Evolutionary conservation across 1,140 invertebrate species (phyloP), one percentile per base, ranked within the genome.

Genomic region (Globodera ellingtonae): DNA sequence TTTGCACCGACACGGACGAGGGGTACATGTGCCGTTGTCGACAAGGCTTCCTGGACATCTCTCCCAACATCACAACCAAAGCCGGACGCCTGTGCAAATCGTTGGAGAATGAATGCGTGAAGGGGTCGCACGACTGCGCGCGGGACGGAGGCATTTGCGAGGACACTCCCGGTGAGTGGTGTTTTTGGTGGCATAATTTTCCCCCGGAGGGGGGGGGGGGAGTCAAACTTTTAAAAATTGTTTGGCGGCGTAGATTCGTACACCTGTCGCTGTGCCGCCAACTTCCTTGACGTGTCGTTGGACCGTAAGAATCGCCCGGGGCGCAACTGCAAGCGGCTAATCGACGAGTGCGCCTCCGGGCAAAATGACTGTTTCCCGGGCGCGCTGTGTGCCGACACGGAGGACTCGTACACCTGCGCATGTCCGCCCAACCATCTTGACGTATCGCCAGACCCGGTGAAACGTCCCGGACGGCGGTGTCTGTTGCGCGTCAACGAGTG

Each of bases 361-460:
- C 83, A 83, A 50, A 71, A 86, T 65, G 96, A 98, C 89, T 98
- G 96, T 86, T 93, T 95, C 84, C 91, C 92, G 10, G 92, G 93
- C 70, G 95, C 91, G 0, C 92, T 90, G 0, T 98, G 96, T 90
- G 92, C 92, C 44, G 98, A 98, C 89, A 93, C 92, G 1, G 95
- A 94, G 91, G 96, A 96, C 15, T 93, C 93, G 9, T 98, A 95
- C 87, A 93, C 92, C 66, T 98, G 96, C 85, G 90, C 91, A 4
- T 98, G 96, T 87, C 92, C 92, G 8, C 90, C 92, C 10, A 95
- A 95, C 8, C 94, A 93, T 35, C 92, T 89, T 48, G 90, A 91
- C 78, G 82, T 88, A n/a, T 89, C 87, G 56, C 80, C 86, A 0
- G 88, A 88, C 80, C 50, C 82, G 24, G 74, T 80, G 59, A 83